A percentile compares a stretch with the other conserved stretches of the same genome.
phyloP scores from a whole-genome alignment of 2,797 vertebrate genomes.

The Martes flavigula region DNA sequence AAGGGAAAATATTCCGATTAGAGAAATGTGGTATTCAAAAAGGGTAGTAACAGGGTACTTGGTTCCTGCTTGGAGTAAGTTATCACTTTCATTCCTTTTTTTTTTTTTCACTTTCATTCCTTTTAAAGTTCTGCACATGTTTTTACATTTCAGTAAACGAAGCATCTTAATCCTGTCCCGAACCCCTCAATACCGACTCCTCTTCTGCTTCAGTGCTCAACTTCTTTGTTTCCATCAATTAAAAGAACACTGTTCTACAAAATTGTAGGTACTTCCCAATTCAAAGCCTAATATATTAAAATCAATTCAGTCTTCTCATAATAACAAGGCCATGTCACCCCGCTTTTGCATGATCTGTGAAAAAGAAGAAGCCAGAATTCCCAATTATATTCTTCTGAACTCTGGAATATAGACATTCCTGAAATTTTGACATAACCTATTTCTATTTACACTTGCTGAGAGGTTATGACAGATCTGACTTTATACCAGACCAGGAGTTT shows the following conservation, averaged over 20 bases:
- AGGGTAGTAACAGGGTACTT: background rate
- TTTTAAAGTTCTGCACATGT: background rate
- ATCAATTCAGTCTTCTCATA: conserved; percentile 39
- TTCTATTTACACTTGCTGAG: background rate
- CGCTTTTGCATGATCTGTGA: conserved; percentile 26
- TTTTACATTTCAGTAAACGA: background rate
- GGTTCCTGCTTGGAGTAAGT: background rate
- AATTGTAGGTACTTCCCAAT: background rate
- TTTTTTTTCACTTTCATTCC: background rate
- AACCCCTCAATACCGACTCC: background rate
- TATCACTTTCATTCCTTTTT: background rate
- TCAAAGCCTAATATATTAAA: conserved; percentile 46
- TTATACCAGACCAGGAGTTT: background rate
- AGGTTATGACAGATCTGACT: background rate
- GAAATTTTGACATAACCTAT: background rate
- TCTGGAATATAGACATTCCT: background rate
- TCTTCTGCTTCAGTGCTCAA: background rate
- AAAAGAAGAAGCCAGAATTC: conserved; percentile 12
- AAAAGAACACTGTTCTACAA: background rate
- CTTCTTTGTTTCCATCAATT: background rate
- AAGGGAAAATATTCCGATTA: background rate
- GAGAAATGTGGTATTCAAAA: background rate
- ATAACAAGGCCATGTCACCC: conserved; percentile 8
- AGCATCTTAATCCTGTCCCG: background rate
- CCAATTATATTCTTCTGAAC: background rate